Percentiles rank a stretch among this genome's conserved stretches.
Evolutionary conservation across 2,797 vertebrate genomes (phyloP).

Genomic region (Astyanax mexicanus): DNA sequence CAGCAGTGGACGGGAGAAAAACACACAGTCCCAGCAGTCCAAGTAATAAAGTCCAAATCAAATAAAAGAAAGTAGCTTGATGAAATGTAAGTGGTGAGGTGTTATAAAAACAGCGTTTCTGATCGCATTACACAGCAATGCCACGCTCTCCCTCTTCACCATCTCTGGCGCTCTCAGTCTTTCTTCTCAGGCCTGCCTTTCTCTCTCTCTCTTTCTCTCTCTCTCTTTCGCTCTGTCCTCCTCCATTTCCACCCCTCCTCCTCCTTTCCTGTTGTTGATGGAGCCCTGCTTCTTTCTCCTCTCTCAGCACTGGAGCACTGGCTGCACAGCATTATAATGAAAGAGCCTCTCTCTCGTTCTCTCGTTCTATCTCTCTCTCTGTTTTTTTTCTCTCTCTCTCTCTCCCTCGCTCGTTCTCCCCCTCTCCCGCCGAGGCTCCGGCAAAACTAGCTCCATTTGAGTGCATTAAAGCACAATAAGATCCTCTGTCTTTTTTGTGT

Average conservation of each 20-base stretch:
- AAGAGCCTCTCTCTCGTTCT: constrained; percentile 63
- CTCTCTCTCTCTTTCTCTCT: background rate
- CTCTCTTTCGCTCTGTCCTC: constrained; percentile 3
- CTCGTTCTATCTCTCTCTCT: background rate
- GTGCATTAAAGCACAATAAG: constrained; percentile 80
- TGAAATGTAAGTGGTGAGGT: constrained; percentile 65
- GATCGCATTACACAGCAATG: constrained; percentile 57
- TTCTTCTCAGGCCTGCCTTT: background rate
- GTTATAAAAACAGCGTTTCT: constrained; percentile 60
- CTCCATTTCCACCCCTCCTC: background rate
- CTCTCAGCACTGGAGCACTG: constrained; percentile 24
- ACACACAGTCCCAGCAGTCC: constrained; percentile 54
- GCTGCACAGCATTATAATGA: constrained; percentile 72
- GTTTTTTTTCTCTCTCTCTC: constrained; percentile 53
- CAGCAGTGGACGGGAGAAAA: constrained; percentile 38
- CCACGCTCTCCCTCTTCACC: constrained; percentile 36
- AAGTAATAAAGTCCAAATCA: constrained; percentile 66
- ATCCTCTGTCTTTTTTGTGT: constrained; percentile 46
- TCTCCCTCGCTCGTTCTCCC: background rate
- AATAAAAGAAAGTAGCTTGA: constrained; percentile 63
- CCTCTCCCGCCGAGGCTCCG: constrained; percentile 53
- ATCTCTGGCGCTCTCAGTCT: constrained; percentile 20
- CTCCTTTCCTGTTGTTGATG: constrained; percentile 48
- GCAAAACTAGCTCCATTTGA: constrained; percentile 76
- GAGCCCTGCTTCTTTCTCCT: constrained; percentile 25